A percentile compares a stretch with the other conserved stretches of the same genome.
Evolutionary conservation across 1,140 invertebrate genomes (phyloP).

Genomic region (Hyphantria cunea): DNA sequence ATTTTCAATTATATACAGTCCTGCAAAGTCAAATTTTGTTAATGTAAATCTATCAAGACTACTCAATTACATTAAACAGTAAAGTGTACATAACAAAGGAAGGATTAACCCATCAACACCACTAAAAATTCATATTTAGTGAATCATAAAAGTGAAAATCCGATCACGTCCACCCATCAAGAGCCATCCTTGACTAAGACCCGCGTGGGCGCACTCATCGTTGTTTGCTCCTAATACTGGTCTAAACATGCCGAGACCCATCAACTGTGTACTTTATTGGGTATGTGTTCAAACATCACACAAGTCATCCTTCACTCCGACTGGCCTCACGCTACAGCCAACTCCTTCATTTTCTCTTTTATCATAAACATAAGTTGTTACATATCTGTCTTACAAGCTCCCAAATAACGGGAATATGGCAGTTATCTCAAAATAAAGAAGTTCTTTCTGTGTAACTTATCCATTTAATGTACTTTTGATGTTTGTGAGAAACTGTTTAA

Average conservation of each 20-base stretch:
- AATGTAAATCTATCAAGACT: too few relatives aligned
- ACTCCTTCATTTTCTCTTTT: neutral
- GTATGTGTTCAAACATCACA: constrained; percentile 10
- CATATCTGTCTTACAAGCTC: too few relatives aligned
- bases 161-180: too few relatives aligned
- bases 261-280: constrained; percentile 27
- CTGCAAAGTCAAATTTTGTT: too few relatives aligned
- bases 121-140: too few relatives aligned
- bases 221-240: constrained; percentile 25
- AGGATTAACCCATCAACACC: too few relatives aligned
- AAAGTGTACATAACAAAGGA: too few relatives aligned
- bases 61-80: too few relatives aligned
- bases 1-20: too few relatives aligned
- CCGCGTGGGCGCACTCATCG: constrained; percentile 12
- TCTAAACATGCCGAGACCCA: constrained; percentile 14
- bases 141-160: too few relatives aligned
- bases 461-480: neutral
- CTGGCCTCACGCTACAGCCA: neutral
- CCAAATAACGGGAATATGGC: neutral
- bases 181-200: too few relatives aligned
- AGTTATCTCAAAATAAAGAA: neutral
- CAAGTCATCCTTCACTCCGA: neutral
- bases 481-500: neutral
- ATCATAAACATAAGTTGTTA: neutral
- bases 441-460: neutral